Conservation (phyloP, 2,113 vertebrate genomes). For the Tretioscincus oriximinensis region DNA sequence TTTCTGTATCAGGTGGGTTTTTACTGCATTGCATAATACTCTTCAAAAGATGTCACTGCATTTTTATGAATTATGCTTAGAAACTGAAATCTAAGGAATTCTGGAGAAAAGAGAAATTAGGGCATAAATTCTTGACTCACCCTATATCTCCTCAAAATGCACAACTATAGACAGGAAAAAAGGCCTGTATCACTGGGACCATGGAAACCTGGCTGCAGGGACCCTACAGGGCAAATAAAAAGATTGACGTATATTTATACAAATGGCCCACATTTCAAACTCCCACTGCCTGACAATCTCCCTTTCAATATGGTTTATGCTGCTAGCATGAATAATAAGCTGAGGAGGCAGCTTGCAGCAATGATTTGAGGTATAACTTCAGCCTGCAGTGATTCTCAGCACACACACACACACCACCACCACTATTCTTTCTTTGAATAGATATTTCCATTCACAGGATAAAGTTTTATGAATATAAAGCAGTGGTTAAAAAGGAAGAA, state of each 20-base stretch:
- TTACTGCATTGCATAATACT: not conserved
- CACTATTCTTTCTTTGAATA: not conserved
- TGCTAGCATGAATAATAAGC: constrained; percentile 5
- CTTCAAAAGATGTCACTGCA: not conserved
- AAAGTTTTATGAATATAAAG: not conserved
- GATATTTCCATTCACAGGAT: not conserved
- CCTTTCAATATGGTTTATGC: not conserved
- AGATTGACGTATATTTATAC: not conserved
- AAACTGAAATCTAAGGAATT: not conserved
- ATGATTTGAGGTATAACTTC: constrained; percentile 6
- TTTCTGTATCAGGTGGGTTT: constrained; percentile 1
- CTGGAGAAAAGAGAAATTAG: not conserved
- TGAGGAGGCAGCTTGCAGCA: not conserved
- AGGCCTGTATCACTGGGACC: not conserved
- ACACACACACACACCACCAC: not conserved
- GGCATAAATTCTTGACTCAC: not conserved
- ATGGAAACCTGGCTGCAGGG: not conserved
- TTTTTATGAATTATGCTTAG: fast-evolving
- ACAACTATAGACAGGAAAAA: constrained; percentile 4
- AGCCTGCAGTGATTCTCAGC: not conserved
- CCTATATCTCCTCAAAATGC: not conserved
- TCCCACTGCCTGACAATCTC: not conserved
- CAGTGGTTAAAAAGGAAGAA: not conserved
- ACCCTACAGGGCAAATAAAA: constrained; percentile 3
- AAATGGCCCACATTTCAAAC: not conserved